Percentiles rank a stretch among this genome's conserved stretches.
These are phyloP conservation scores for Hirtodrosophila cameraria DNA, from an alignment of 2,888 invertebrate species.

Conservation along the genomic window DNA sequence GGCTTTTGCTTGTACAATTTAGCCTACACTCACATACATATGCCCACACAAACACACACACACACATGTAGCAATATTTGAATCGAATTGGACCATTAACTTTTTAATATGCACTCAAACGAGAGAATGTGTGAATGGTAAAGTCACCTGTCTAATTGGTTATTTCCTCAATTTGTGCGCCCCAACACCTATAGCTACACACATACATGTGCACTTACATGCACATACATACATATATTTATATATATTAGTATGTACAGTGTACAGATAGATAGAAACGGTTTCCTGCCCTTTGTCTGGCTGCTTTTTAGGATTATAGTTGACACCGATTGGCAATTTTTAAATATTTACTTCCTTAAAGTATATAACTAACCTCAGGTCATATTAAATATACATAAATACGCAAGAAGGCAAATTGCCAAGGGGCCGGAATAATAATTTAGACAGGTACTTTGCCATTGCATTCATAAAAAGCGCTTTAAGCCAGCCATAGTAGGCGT, in stretches of 20 bases:
- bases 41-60: background rate
- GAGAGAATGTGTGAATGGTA: background rate
- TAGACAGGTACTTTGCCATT: slow-evolving; percentile 54
- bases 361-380: slow-evolving; percentile 4
- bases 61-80: slow-evolving; percentile 4
- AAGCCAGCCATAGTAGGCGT: slow-evolving; percentile 46
- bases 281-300: background rate
- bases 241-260: background rate
- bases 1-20: background rate
- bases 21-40: slow-evolving; percentile 11
- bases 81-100: slow-evolving; percentile 40
- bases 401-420: slow-evolving; percentile 38
- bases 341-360: slow-evolving; percentile 5
- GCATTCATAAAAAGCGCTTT: slow-evolving; percentile 39
- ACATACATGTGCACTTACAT: background rate
- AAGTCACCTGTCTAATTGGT: slow-evolving; percentile 49
- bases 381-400: slow-evolving; percentile 45
- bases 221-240: background rate
- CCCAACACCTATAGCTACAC: slow-evolving; percentile 13
- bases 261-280: background rate
- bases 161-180: slow-evolving; percentile 49
- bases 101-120: slow-evolving; percentile 41
- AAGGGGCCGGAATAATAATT: slow-evolving; percentile 45
- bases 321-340: slow-evolving; percentile 14
- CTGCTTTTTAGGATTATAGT: slow-evolving; percentile 10